Base-by-base conservation (phyloP, 2,797 vertebrate species). In the Poliocrania exsul region DNA sequence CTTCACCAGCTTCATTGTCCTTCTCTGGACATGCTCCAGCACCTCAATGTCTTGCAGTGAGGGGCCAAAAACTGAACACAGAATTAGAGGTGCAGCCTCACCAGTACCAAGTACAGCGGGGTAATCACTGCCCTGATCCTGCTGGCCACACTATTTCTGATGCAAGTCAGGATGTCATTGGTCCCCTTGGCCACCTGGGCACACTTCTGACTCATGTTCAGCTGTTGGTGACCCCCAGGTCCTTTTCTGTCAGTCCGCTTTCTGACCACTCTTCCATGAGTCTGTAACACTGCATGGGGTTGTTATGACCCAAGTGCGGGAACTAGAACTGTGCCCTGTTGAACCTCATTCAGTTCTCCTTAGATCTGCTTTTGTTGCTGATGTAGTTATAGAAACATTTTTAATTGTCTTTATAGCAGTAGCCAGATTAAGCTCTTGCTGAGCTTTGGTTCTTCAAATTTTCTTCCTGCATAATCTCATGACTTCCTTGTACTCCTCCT, bases 101-200 rank as follows among this genome's bases (percentile, higher is more conserved):
- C 3, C 61, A 35, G 5, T 9, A 33, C 29, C 0, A 3, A 31
- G 38, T 2, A 31, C 9, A 53, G 10, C 1, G 11, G 5, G 0
- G 21, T 5, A 47, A 16, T 66, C 38, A 0, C 33, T 46, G 33
- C 24, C 24, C 46, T 80, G 19, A 0, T 33, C 10, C 37, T 87
- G 42, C 26, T 72, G 58, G 2, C 26, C 28, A 51, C 24, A 38
- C 16, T 2, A 2, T 15, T 57, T 1, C 13, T 72, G 28, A 18
- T 9, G 10, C 3, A 60, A 1, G 1, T 5, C 33, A 53, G 46
- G 37, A 25, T 38, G 19, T 0, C 58, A 44, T 0, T 38, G 16
- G 4, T 8, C 4, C 46, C 37, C 37, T 25, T 46, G 60, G 46
- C 29, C 33, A 66, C 12, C 19, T 37, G 31, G 28, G 3, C n/a